Evolutionary conservation across 1,140 invertebrate species (phyloP).

Genomic region (Meteorus sp.): DNA sequence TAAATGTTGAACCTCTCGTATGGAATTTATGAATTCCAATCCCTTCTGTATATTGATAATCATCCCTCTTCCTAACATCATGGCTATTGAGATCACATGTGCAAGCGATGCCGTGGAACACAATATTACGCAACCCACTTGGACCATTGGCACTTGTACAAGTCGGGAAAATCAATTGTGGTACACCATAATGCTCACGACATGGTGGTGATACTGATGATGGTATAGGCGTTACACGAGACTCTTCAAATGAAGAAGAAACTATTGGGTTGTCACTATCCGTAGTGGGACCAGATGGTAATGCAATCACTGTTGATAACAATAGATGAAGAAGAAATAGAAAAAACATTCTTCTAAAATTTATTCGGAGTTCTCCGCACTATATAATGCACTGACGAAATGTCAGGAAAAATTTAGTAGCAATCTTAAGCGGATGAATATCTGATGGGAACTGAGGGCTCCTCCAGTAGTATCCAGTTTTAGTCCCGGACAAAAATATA

Average conservation of each 20-base stretch:
- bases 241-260: neutral
- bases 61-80: slow-evolving; percentile 39
- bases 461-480: neutral
- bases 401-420: neutral
- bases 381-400: neutral
- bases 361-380: too few species aligned
- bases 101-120: slow-evolving; percentile 47
- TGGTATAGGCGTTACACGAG: neutral
- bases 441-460: neutral
- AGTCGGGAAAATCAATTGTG: slow-evolving; percentile 26
- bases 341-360: too few species aligned
- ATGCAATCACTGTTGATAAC: too few species aligned
- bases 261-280: neutral
- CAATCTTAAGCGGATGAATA: neutral
- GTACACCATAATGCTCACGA: neutral
- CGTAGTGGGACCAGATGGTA: too few species aligned
- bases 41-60: slow-evolving; percentile 44
- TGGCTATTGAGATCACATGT: slow-evolving; percentile 38
- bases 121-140: slow-evolving; percentile 26
- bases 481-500: neutral
- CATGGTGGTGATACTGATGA: slow-evolving; percentile 8
- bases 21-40: slow-evolving; percentile 51
- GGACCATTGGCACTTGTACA: slow-evolving; percentile 19
- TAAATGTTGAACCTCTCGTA: slow-evolving; percentile 45
- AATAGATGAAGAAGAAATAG: neutral